phyloP scores from a whole-genome alignment of 1,140 invertebrate genomes.

The Ostrea denselamellosa region DNA sequence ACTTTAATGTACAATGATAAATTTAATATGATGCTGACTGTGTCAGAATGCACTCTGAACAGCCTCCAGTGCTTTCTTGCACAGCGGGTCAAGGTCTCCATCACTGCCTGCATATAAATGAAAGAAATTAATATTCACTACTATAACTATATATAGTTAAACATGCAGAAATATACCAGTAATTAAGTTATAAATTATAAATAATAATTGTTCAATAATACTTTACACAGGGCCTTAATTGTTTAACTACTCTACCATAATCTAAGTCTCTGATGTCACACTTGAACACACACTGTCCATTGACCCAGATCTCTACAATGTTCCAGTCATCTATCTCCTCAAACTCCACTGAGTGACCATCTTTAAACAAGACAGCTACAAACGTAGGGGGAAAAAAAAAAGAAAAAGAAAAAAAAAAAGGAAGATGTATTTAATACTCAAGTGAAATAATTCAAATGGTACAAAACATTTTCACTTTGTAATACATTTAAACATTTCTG shows the following conservation, averaged over 20 bases:
- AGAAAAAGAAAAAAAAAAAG: no score
- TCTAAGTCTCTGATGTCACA: conserved; percentile 71
- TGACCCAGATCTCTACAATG: conserved; percentile 70
- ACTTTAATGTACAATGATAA: not conserved
- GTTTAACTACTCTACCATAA: conserved; percentile 67
- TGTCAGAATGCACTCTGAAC: conserved; percentile 63
- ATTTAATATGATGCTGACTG: not conserved
- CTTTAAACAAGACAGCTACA: conserved; percentile 62
- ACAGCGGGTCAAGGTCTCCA: conserved; percentile 64
- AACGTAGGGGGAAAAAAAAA: no score
- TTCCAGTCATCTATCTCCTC: conserved; percentile 67
- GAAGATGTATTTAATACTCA: no score
- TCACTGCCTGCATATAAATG: conserved; percentile 63
- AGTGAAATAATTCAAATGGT: no score
- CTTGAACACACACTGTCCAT: conserved; percentile 70
- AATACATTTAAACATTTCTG: no score
- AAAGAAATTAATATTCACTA: not conserved
- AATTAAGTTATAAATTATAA: no score
- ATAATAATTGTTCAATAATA: no score
- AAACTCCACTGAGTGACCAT: conserved; percentile 63
- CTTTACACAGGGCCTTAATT: no score
- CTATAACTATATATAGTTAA: no score
- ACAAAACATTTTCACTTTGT: no score
- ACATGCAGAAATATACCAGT: no score
- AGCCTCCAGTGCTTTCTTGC: conserved; percentile 58